Evolutionary conservation across 2,113 vertebrate genomes (phyloP).

Genomic region (Ictidomys tridecemlineatus): DNA sequence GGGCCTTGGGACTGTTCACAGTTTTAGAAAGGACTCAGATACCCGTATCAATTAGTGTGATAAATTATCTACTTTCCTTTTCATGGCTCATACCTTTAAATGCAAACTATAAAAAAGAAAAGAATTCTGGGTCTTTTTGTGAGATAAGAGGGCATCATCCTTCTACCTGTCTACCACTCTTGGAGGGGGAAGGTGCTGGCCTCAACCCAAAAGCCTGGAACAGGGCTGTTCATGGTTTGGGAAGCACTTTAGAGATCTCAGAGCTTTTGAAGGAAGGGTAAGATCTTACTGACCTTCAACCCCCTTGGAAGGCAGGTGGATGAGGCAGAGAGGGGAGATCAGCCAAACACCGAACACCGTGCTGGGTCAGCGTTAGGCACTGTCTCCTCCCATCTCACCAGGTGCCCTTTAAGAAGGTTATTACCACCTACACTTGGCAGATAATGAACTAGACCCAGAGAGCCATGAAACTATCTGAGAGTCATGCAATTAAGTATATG

Average conservation of each 20-base stretch:
- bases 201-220: neutral
- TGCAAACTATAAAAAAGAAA: neutral
- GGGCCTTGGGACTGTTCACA: neutral
- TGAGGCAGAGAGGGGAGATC: neutral
- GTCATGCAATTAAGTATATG: neutral
- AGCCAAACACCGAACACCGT: fast-evolving
- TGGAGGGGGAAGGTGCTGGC: neutral
- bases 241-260: neutral
- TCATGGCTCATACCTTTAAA: neutral
- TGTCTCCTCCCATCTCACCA: neutral
- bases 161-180: neutral
- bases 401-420: neutral
- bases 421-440: neutral
- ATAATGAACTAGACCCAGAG: neutral
- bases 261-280: neutral
- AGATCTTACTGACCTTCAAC: neutral
- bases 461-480: neutral
- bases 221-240: too few relatives aligned
- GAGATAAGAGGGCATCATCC: neutral
- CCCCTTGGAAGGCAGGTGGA: neutral
- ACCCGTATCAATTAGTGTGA: neutral
- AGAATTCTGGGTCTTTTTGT: neutral
- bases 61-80: conserved; percentile 5
- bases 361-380: neutral
- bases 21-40: neutral